Conservation (phyloP, 2,113 vertebrate genomes). For the Fukomys damarensis region DNA sequence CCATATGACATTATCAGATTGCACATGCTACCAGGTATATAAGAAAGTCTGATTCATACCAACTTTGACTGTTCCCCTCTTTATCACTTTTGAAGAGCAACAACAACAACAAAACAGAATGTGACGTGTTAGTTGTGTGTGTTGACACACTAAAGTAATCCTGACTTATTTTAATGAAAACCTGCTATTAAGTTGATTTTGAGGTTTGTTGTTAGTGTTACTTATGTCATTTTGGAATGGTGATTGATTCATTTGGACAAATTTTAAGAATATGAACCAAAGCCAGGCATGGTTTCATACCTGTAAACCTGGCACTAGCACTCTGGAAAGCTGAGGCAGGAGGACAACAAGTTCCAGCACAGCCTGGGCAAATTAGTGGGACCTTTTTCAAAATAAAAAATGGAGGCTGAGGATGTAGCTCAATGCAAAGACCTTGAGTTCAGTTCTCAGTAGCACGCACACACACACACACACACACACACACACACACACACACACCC, state of each 20-base stretch:
- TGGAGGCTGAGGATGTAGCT: not conserved
- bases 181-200: not conserved
- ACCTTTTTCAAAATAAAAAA: not conserved
- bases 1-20: not conserved
- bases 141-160: not conserved
- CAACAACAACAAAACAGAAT: not conserved
- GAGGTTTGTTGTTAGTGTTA: not conserved
- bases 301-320: not conserved
- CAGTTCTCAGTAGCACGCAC: not conserved
- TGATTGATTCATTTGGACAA: slow-evolving; percentile 3
- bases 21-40: not conserved
- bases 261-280: slow-evolving; percentile 13
- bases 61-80: not conserved
- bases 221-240: not conserved
- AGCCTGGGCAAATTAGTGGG: not conserved
- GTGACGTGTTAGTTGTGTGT: not conserved
- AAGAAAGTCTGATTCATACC: not conserved
- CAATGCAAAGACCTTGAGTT: not conserved
- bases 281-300: not conserved
- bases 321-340: not conserved
- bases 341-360: not conserved
- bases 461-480: not conserved
- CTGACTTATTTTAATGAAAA: slow-evolving; percentile 34
- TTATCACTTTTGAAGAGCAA: not conserved
- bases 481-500: not conserved